Evolutionary conservation across 2,888 invertebrate genomes (phyloP), one percentile per base, ranked within the genome.

Genomic region (Calephelis perditalis): DNA sequence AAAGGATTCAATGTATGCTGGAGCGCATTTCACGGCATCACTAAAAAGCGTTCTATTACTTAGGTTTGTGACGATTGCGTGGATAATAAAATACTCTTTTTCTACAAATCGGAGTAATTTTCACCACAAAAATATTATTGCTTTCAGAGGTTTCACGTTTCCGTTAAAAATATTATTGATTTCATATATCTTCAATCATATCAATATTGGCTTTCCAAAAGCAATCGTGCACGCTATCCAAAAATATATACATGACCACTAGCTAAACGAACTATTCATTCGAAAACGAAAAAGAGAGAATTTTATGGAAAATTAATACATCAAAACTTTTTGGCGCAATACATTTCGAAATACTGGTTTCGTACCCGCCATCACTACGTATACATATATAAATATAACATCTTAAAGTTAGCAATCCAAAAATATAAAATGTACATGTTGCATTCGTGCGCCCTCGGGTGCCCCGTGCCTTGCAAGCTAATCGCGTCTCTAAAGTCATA

Each of bases 371-470:
- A 78, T 79, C 76, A 83, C 88, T 88, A 89, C 89, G 86, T 88
- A 87, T 88, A 89, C 82, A 90, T 89, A 89, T 89, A 87, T 89
- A 90, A 90, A 90, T 90, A 89, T 89, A 90, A 88, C 87, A 86
- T 90, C 90, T 89, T 90, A 90, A 90, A 89, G 88, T 88, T 89
- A 90, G 90, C 89, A 82, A 89, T 90, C 90, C 90, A 90, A 90
- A 90, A 90, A 90, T 90, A 90, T 87, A 87, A 90, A 90, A 88
- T 90, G 89, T 90, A 87, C 89, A 85, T 83, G 83, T 84, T 83
- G 85, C 85, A 80, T 84, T 81, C 81, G 82, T 80, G 84, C 86
- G 83, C 87, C 88, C 84, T 80, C 83, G 77, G 84, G 81, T 81
- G 80, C 76, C 75, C 73, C 72, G 72, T 74, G 72, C 75, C 72